Conservation (phyloP, 2,797 vertebrate species). For the Selene dorsalis region DNA sequence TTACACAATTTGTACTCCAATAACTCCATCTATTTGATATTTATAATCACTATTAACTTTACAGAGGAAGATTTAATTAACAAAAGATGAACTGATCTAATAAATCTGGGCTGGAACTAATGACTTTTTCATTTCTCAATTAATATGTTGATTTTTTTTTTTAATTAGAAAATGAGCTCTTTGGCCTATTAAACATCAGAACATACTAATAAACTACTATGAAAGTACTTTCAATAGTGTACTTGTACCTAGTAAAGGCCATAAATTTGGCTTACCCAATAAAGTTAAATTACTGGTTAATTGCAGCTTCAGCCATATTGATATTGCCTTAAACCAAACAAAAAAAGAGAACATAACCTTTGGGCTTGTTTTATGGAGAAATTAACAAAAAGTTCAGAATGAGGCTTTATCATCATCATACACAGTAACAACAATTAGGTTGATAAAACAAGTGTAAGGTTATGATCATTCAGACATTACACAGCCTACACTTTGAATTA, state of each 20-base stretch:
- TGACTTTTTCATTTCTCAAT: neutral
- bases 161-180: neutral
- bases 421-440: conserved; percentile 20
- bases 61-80: neutral
- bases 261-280: conserved; percentile 6
- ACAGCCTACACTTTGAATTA: conserved; percentile 35
- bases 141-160: neutral
- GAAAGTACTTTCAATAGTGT: neutral
- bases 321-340: neutral
- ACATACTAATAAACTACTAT: no score
- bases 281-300: conserved; percentile 12
- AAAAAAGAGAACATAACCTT: neutral
- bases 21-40: neutral
- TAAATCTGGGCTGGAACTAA: neutral
- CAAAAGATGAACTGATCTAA: neutral
- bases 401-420: neutral
- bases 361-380: neutral
- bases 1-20: neutral
- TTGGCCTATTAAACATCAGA: neutral
- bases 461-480: conserved; percentile 32
- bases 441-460: conserved; percentile 29
- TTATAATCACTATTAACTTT: neutral
- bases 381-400: conserved; percentile 1
- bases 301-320: neutral
- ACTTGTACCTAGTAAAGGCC: neutral